Evolutionary conservation across 1,140 invertebrate species (phyloP), one percentile per base, ranked within the genome.

Genomic region (Mizuhopecten yessoensis): DNA sequence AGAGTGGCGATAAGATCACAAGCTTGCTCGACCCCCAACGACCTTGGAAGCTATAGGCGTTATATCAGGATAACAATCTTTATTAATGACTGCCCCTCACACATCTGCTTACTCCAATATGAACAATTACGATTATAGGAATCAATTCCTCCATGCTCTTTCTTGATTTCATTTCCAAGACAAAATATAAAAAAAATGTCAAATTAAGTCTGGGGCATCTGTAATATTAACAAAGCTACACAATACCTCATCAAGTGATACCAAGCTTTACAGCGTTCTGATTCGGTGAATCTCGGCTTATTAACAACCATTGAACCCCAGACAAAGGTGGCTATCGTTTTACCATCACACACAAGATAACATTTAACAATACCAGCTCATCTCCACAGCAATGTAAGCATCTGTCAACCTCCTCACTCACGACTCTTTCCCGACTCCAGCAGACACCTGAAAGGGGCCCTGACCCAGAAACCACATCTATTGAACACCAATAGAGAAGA

Each of bases 41-140:
- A 75, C 57, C 57, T 75, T 75, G 57, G 23, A 75, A 29, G 57
- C 57, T 75, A 75, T 75, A 75, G 57, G 57, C 57, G 57, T 75
- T 75, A 29, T 75, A 75, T 75, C 0, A 75, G 57, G 57, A 75
- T 75, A 75, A n/a, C 57, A 75, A 75, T 75, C 57, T 75, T 75
- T 75, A n/a, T 75, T 75, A 75, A 75, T 75, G 57, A n/a, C 57
- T 75, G 29, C 57, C 57, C n/a, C 15, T 23, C 57, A 29, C 57
- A 75, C 57, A 75, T 75, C 57, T 75, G 57, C 57, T 75, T 75
- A 75, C n/a, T 75, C n/a, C 57, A 75, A 75, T 75, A 75, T n/a
- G 57, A 75, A 75, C 57, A 75, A 75, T 75, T 75, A 29, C 5
- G 57, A 75, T 75, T 75, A 75, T 29, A 75, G 57, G 57, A 75